A percentile compares a stretch with the other conserved stretches of the same genome.
phyloP scores from a whole-genome alignment of 2,797 vertebrate genomes.

The Trematomus bernacchii region DNA sequence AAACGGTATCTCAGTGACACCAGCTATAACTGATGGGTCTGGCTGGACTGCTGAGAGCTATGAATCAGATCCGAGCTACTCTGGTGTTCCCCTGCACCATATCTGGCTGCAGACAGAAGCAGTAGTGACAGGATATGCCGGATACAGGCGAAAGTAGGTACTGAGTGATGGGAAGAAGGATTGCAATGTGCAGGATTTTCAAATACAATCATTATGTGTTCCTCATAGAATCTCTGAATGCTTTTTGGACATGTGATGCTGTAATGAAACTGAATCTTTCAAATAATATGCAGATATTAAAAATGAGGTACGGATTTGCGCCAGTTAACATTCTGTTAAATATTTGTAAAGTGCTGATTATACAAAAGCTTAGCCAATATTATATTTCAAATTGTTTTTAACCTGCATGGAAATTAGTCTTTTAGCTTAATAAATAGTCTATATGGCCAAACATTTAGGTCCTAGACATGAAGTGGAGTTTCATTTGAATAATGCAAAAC shows the following conservation, averaged over 20 bases:
- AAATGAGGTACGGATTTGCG: background rate
- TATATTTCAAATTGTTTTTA: too few species aligned
- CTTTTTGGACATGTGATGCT: background rate
- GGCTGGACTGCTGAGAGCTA: slow-evolving; percentile 65
- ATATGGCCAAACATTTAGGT: background rate
- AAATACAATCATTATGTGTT: slow-evolving; percentile 14
- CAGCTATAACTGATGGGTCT: slow-evolving; percentile 71
- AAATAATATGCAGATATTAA: slow-evolving; percentile 9
- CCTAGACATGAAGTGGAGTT: background rate
- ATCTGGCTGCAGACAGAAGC: slow-evolving; percentile 52
- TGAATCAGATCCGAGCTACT: slow-evolving; percentile 69
- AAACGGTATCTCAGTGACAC: slow-evolving; percentile 67
- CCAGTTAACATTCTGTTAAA: too few species aligned
- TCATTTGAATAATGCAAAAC: background rate
- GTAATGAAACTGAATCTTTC: background rate
- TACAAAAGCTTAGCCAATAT: too few species aligned
- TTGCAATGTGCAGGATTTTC: slow-evolving; percentile 51
- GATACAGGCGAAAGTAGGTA: slow-evolving; percentile 56
- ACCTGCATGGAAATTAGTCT: background rate
- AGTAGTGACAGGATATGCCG: slow-evolving; percentile 41
- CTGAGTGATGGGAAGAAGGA: slow-evolving; percentile 52
- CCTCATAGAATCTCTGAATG: slow-evolving; percentile 8
- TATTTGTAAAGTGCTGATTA: too few species aligned
- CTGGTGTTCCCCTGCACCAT: slow-evolving; percentile 57
- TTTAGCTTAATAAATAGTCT: background rate